These are phyloP conservation scores for Flabesymbios commensalis DNA, from an alignment of 2,888 invertebrate species.

Conservation along the genomic window DNA sequence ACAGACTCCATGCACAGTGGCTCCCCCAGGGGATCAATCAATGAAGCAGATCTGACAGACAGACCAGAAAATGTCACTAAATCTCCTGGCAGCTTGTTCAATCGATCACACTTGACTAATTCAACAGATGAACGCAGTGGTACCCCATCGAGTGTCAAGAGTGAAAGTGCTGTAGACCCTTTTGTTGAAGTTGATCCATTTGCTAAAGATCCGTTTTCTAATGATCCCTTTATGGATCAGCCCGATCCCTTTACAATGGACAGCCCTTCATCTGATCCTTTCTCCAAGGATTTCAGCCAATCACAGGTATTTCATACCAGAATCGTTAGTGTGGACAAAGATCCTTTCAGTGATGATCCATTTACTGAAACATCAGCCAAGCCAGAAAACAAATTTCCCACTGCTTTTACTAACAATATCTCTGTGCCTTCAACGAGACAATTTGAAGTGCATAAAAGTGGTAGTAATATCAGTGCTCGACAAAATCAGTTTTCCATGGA, in stretches of 20 bases:
- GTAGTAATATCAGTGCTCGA: no score
- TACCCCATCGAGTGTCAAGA: background rate
- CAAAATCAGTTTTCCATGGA: no score
- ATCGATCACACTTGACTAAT: background rate
- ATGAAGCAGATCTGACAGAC: background rate
- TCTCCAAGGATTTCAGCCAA: constrained; percentile 3
- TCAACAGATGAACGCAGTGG: background rate
- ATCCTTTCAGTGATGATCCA: background rate
- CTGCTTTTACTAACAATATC: no score
- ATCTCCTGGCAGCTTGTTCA: background rate
- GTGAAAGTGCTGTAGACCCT: background rate
- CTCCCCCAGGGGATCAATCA: background rate
- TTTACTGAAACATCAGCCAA: no score
- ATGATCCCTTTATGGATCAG: constrained; percentile 6
- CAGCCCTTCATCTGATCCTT: constrained; percentile 14
- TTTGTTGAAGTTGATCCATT: constrained; percentile 13
- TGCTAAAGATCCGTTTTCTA: background rate
- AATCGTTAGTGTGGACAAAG: background rate
- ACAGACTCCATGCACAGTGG: background rate
- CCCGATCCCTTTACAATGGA: constrained; percentile 13
- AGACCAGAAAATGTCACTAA: background rate
- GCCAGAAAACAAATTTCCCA: no score
- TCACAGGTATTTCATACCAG: background rate
- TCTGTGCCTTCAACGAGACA: no score
- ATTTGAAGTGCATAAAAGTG: no score